Evolutionary conservation across 1,140 invertebrate species (phyloP).

Genomic region (Agrilus planipennis): DNA sequence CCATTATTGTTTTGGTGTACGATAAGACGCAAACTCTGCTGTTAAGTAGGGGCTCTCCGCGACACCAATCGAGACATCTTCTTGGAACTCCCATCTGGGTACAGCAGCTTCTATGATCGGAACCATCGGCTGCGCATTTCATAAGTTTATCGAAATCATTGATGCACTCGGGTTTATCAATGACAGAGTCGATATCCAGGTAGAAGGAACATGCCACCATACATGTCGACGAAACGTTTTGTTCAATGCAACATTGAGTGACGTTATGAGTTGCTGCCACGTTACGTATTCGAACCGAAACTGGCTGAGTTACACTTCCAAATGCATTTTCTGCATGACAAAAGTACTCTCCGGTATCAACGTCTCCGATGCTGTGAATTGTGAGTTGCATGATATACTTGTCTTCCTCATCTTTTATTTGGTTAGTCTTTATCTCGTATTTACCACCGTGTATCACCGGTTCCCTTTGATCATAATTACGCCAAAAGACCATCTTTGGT

Average conservation of each 20-base stretch:
- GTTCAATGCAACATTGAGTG: slow-evolving; percentile 59
- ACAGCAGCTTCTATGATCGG: slow-evolving; percentile 69
- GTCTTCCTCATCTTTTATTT: slow-evolving; percentile 42
- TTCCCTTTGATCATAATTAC: slow-evolving; percentile 52
- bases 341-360: slow-evolving; percentile 65
- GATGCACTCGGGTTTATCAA: slow-evolving; percentile 64
- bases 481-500: slow-evolving; percentile 68
- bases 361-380: slow-evolving; percentile 54
- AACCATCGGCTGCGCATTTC: slow-evolving; percentile 69
- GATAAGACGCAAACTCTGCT: slow-evolving; percentile 55
- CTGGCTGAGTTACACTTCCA: slow-evolving; percentile 53
- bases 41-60: slow-evolving; percentile 48
- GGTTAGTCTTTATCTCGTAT: slow-evolving; percentile 46
- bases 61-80: slow-evolving; percentile 63
- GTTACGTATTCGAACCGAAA: slow-evolving; percentile 55
- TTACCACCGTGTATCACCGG: slow-evolving; percentile 65
- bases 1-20: slow-evolving; percentile 60
- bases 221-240: slow-evolving; percentile 60
- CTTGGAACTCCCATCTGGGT: slow-evolving; percentile 58
- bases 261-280: slow-evolving; percentile 51
- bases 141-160: slow-evolving; percentile 72
- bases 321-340: slow-evolving; percentile 73
- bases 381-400: slow-evolving; percentile 59
- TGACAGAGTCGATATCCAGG: slow-evolving; percentile 66
- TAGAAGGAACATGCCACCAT: slow-evolving; percentile 70